Conservation (phyloP, 2,888 invertebrate species). For the Phengaris alcon region DNA sequence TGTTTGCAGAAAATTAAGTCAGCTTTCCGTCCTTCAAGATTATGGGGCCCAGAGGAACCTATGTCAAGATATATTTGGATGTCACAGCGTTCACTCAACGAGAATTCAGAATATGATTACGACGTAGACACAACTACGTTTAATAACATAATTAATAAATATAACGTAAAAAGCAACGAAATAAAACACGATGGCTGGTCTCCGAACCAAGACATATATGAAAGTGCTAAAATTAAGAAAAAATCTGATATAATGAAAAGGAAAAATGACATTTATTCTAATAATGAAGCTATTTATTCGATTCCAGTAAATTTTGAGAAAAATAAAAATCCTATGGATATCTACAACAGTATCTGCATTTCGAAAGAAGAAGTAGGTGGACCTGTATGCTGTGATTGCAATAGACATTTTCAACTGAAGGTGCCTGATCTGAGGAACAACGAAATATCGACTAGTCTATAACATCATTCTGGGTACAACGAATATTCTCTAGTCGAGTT, state of each 20-base stretch:
- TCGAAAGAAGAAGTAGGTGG: constrained; percentile 64
- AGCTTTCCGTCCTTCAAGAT: constrained; percentile 65
- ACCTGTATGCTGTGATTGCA: constrained; percentile 63
- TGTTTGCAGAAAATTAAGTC: constrained; percentile 63
- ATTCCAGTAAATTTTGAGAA: constrained; percentile 50
- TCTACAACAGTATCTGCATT: constrained; percentile 53
- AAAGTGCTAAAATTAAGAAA: constrained; percentile 51
- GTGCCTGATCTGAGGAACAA: constrained; percentile 63
- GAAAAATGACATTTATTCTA: constrained; percentile 45
- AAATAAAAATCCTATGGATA: constrained; percentile 49
- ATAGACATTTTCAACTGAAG: constrained; percentile 69
- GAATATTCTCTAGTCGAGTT: constrained; percentile 56
- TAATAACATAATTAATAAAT: constrained; percentile 54
- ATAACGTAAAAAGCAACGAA: constrained; percentile 47
- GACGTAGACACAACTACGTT: constrained; percentile 58
- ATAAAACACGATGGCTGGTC: constrained; percentile 55
- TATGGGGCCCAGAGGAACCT: constrained; percentile 74
- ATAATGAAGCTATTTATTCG: constrained; percentile 49
- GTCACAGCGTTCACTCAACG: constrained; percentile 64
- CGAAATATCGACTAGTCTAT: constrained; percentile 67
- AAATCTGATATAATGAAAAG: constrained; percentile 47
- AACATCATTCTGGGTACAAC: constrained; percentile 40
- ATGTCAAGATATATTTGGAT: constrained; percentile 72
- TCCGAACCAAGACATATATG: constrained; percentile 50
- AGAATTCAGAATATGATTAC: constrained; percentile 54